These are phyloP conservation scores for Ctenopoma kingsleyae DNA, from an alignment of 2,797 vertebrate species.

Conservation along the genomic window DNA sequence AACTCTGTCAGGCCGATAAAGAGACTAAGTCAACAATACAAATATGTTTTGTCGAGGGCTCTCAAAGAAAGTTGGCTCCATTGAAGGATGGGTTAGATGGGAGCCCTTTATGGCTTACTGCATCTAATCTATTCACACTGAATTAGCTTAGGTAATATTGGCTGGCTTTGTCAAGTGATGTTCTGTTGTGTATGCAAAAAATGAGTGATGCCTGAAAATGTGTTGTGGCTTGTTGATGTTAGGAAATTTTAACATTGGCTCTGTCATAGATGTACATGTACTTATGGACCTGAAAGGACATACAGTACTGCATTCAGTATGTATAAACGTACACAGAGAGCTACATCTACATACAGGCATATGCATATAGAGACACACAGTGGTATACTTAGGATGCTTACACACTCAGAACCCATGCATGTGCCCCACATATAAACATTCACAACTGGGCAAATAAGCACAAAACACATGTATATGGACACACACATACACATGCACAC, in stretches of 20 bases:
- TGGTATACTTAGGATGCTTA: slow-evolving; percentile 7
- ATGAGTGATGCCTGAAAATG: neutral
- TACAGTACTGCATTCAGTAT: neutral
- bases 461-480: slow-evolving; percentile 31
- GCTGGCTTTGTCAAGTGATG: slow-evolving; percentile 16
- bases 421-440: slow-evolving; percentile 35
- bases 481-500: slow-evolving; percentile 62
- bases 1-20: slow-evolving; percentile 81
- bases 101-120: slow-evolving; percentile 47
- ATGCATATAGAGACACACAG: slow-evolving; percentile 10
- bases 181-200: slow-evolving; percentile 1
- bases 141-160: slow-evolving; percentile 35
- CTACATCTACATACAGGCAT: neutral
- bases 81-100: slow-evolving; percentile 58
- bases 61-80: slow-evolving; percentile 53
- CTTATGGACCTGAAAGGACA: slow-evolving; percentile 4
- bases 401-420: slow-evolving; percentile 15
- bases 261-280: neutral
- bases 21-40: slow-evolving; percentile 72
- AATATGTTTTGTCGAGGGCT: slow-evolving; percentile 66
- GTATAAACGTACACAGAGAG: slow-evolving; percentile 12
- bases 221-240: slow-evolving; percentile 1
- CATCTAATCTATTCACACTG: slow-evolving; percentile 59
- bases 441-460: slow-evolving; percentile 52
- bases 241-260: slow-evolving; percentile 1